Base-by-base conservation (phyloP, 2,113 vertebrate genomes). In the Holacanthus passer region DNA sequence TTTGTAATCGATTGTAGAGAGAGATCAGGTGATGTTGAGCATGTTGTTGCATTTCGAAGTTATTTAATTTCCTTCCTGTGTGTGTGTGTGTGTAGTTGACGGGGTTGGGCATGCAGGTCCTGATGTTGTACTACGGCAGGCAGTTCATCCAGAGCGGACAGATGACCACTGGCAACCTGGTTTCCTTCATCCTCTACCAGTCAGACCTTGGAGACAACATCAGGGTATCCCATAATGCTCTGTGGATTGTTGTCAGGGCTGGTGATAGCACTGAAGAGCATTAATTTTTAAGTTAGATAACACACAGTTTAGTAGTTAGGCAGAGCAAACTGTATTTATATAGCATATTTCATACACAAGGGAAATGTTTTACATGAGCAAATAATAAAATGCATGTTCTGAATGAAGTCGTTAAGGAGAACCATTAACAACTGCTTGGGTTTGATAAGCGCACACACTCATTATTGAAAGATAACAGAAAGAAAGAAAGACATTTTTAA, bases 181-280 rank as follows among this genome's bases (percentile, higher is more conserved):
- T 98, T 12, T 96, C 97, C 76, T 98, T 98, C 80, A 91, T 98
- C 27, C 87, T 98, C 5, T 97, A 97, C 87, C 96, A 97, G 76
- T 88, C 76, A 24, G 4, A 95, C 3, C 89, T 96, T 0, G 90
- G 92, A 7, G 0, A 0, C 0, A 39, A 91, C 1, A 92, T 98
- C 39, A 76, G 89, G 7, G 97, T 98, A 66, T 29, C 35, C 32
- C 17, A 35, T 56, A 16, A 73, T 17, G 7, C 14, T 62, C 16
- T 72, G 32, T 59, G 35, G 0, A 16, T 67, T 55, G 16, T 43
- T 63, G 20, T 50, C n/a, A 58, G 50, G 19, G n/a, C 22, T 1
- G 2, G 7, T n/a, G 7, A 63, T 27, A 31, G 20, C 39, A 14
- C 17, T 1, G 32, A 19, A 60, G 52, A 68, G 11, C n/a, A 68